Percentiles rank a stretch among this genome's conserved stretches.
Conservation (phyloP, 2,113 vertebrate species). For the Lasiurus cinereus region DNA sequence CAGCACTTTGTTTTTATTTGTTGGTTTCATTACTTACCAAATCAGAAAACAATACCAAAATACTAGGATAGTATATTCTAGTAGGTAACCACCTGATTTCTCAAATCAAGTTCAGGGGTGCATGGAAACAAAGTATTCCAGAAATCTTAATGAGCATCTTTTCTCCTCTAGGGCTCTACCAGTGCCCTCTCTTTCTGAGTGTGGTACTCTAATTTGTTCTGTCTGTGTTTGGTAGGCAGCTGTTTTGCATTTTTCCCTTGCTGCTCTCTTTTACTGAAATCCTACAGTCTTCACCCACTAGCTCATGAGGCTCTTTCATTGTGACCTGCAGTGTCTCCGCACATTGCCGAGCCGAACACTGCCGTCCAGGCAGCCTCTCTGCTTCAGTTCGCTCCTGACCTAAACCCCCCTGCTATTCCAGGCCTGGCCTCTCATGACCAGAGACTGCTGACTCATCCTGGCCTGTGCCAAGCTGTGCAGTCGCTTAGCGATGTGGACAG, state of each 20-base stretch:
- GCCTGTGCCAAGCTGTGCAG: slow-evolving; percentile 84
- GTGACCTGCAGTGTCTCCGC: slow-evolving; percentile 58
- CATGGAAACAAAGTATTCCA: slow-evolving; percentile 1
- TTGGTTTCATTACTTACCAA: slow-evolving; percentile 54
- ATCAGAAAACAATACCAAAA: slow-evolving; percentile 53
- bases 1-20: slow-evolving; percentile 50
- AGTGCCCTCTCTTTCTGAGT: slow-evolving; percentile 16
- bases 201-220: slow-evolving; percentile 41
- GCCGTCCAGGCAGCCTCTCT: slow-evolving; percentile 72
- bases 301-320: slow-evolving; percentile 55
- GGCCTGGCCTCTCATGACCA: slow-evolving; percentile 87
- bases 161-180: neutral
- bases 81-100: neutral
- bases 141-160: slow-evolving; percentile 36
- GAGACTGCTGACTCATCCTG: slow-evolving; percentile 86
- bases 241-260: slow-evolving; percentile 33
- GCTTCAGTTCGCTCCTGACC: slow-evolving; percentile 85
- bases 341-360: slow-evolving; percentile 45
- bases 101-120: slow-evolving; percentile 3
- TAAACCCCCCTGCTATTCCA: slow-evolving; percentile 85
- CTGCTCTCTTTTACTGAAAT: slow-evolving; percentile 3
- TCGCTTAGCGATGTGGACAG: slow-evolving; percentile 84
- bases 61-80: neutral
- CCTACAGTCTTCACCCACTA: neutral
- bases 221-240: slow-evolving; percentile 42